These are phyloP conservation scores for Brachirus orientalis DNA, from an alignment of 2,113 vertebrate species.

Conservation along the genomic window DNA sequence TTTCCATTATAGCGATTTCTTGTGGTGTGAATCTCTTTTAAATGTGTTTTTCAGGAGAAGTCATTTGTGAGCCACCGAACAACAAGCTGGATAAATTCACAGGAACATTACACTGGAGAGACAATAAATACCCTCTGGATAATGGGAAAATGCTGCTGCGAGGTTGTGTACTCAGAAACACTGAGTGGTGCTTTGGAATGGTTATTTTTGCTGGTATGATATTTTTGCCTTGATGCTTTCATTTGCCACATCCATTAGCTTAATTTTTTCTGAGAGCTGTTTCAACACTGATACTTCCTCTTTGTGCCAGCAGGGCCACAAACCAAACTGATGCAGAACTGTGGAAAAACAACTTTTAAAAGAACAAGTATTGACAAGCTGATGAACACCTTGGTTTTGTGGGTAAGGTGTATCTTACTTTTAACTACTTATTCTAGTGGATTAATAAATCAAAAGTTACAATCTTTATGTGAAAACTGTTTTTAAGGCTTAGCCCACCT, in stretches of 20 bases:
- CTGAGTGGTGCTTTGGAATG: conserved; percentile 93
- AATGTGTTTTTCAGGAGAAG: conserved; percentile 54
- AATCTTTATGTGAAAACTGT: too few relatives aligned
- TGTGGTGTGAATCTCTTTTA: background rate
- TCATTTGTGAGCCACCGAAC: conserved; percentile 90
- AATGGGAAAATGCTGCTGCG: conserved; percentile 93
- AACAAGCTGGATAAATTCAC: conserved; percentile 93
- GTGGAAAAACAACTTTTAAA: conserved; percentile 91
- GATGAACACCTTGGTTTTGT: conserved; percentile 95
- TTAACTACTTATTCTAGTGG: too few relatives aligned
- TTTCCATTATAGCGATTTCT: background rate
- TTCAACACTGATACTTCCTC: background rate
- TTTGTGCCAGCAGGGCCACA: conserved; percentile 61
- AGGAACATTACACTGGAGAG: conserved; percentile 87
- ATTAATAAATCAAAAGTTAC: too few relatives aligned
- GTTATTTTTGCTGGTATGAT: conserved; percentile 90
- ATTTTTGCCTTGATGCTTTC: background rate
- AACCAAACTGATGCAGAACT: conserved; percentile 98
- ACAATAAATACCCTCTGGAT: conserved; percentile 85
- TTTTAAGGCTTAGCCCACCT: too few relatives aligned
- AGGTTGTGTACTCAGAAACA: conserved; percentile 93
- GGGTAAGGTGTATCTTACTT: conserved; percentile 76
- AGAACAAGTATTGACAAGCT: conserved; percentile 93
- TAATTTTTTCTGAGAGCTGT: background rate
- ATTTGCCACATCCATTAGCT: conserved; percentile 8